Percentiles rank a stretch among this genome's conserved stretches.
phyloP scores from a whole-genome alignment of 2,797 vertebrate genomes.

The Pipistrellus nathusii region DNA sequence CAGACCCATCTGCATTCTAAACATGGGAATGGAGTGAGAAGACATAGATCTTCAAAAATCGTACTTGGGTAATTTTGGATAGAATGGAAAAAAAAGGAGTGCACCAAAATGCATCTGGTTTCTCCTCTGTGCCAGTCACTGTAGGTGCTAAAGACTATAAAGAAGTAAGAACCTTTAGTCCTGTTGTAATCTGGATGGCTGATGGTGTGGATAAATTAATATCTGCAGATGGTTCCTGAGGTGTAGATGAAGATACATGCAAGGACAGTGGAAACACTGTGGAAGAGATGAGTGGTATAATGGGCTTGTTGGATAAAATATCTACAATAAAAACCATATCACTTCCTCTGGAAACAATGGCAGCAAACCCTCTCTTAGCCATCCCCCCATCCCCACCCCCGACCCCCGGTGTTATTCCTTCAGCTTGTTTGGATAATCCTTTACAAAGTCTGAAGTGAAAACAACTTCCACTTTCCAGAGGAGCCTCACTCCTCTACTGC shows the following conservation, averaged over 20 bases:
- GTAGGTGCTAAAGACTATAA: not conserved
- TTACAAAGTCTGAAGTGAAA: not conserved
- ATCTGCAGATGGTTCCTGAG: not conserved
- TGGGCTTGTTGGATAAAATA: not conserved
- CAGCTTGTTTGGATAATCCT: not conserved
- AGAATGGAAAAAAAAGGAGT: not conserved
- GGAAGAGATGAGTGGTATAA: not conserved
- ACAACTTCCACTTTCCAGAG: not conserved
- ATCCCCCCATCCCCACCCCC: accelerated
- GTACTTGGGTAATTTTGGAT: not conserved
- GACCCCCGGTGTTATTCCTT: not conserved
- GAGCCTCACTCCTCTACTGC: not conserved
- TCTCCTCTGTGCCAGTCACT: not conserved
- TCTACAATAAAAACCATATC: not conserved
- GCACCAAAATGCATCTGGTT: not conserved
- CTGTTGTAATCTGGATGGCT: not conserved
- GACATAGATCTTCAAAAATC: not conserved
- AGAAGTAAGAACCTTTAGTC: not conserved
- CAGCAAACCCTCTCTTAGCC: not conserved
- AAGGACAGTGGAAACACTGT: not conserved
- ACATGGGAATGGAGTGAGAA: not conserved
- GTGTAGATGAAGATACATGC: too few species aligned
- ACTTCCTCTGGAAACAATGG: not conserved
- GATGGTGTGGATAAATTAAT: not conserved
- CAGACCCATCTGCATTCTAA: not conserved